Conservation (phyloP, 1,140 invertebrate genomes). For the Philotrypesis tridentata region DNA sequence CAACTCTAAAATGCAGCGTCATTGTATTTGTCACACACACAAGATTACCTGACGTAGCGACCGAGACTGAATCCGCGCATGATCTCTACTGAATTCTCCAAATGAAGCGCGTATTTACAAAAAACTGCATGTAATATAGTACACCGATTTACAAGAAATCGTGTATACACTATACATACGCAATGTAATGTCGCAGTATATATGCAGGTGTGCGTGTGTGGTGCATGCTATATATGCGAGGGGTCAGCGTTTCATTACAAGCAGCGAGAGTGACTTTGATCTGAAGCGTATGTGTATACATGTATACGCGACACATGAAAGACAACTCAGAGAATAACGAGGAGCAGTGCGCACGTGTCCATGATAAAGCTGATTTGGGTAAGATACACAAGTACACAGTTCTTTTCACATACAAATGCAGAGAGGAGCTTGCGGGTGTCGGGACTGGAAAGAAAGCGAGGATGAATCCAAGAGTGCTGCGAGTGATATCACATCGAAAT, state of each 20-base stretch:
- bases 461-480: background rate
- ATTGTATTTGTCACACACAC: no score
- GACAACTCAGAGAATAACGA: background rate
- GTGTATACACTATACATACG: no score
- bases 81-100: no score
- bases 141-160: no score
- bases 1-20: no score
- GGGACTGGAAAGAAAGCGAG: background rate
- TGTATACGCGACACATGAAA: background rate
- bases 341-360: background rate
- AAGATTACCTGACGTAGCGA: no score
- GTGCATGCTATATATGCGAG: background rate
- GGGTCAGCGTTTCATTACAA: background rate
- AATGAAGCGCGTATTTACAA: background rate
- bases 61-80: no score
- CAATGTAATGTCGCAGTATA: background rate
- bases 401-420: background rate
- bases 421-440: background rate
- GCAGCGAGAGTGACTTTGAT: conserved; percentile 7
- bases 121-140: no score
- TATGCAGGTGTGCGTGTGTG: background rate
- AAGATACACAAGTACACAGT: conserved; percentile 5
- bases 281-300: conserved; percentile 24
- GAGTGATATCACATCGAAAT: background rate
- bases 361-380: conserved; percentile 5